Conservation (phyloP, 2,888 invertebrate species). For the Oligia fasciuncula region DNA sequence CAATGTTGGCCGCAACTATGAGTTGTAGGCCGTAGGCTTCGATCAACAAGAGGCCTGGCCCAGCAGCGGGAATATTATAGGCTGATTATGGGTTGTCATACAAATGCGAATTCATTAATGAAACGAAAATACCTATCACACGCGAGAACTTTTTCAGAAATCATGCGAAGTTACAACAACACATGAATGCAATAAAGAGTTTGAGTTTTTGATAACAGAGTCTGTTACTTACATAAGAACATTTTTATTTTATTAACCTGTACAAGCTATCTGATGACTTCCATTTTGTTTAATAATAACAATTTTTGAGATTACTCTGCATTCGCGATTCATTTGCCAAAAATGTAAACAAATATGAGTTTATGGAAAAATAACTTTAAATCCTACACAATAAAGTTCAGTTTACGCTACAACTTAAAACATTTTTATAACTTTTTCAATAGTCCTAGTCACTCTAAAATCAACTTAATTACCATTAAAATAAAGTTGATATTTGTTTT, state of each 20-base stretch:
- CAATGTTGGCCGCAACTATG: no score
- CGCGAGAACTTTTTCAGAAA: conserved; percentile 19
- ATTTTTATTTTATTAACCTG: conserved; percentile 39
- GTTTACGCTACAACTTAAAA: no score
- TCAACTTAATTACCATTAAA: no score
- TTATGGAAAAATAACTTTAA: no score
- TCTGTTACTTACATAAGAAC: not conserved
- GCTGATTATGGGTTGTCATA: not conserved
- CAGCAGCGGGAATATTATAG: not conserved
- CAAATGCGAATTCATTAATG: not conserved
- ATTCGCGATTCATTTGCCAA: no score
- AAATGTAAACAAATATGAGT: no score
- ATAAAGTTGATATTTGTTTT: no score
- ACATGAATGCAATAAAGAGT: no score
- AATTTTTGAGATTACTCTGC: conserved; percentile 7
- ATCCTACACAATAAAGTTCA: no score
- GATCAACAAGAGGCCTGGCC: not conserved
- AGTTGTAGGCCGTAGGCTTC: no score
- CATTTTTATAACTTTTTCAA: no score
- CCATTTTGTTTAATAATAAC: conserved; percentile 29
- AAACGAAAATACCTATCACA: not conserved
- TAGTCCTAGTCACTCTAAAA: no score
- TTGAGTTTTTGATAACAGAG: conserved; percentile 33
- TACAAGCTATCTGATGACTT: conserved; percentile 22
- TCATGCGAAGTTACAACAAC: not conserved